A percentile compares a stretch with the other conserved stretches of the same genome.
phyloP scores from a whole-genome alignment of 2,888 invertebrate species.

The Tinea trinotella region DNA sequence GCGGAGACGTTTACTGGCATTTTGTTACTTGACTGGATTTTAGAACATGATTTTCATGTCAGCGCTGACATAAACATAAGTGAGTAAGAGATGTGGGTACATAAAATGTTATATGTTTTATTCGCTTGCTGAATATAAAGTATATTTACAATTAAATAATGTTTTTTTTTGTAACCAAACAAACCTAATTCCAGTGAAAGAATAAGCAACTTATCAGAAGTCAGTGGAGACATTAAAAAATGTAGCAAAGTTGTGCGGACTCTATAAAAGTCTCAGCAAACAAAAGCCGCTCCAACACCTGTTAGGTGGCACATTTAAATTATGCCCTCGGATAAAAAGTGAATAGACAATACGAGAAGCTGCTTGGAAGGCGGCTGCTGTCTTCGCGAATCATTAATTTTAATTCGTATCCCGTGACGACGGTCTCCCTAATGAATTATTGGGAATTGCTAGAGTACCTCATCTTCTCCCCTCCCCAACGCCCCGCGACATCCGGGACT shows the following conservation, averaged over 20 bases:
- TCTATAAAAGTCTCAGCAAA: conserved; percentile 30
- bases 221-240: conserved; percentile 9
- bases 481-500: conserved; percentile 49
- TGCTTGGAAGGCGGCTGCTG: conserved; percentile 49
- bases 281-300: conserved; percentile 53
- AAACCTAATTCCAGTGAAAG: conserved; percentile 15
- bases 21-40: conserved; percentile 24
- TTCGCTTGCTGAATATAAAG: background rate
- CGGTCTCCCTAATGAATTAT: conserved; percentile 66
- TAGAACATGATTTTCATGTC: conserved; percentile 22
- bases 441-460: conserved; percentile 57
- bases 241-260: conserved; percentile 12
- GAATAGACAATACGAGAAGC: conserved; percentile 57
- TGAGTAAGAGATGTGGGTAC: background rate
- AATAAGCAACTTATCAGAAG: conserved; percentile 11
- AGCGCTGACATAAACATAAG: background rate
- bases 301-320: conserved; percentile 50
- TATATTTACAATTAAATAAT: background rate
- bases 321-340: conserved; percentile 60
- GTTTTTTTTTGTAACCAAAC: background rate
- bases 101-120: background rate
- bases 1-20: conserved; percentile 25
- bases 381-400: conserved; percentile 70
- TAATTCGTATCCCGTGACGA: conserved; percentile 67
- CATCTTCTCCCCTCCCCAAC: conserved; percentile 29